Conservation (phyloP, 2,797 vertebrate genomes). For the Sebastes jordani region DNA sequence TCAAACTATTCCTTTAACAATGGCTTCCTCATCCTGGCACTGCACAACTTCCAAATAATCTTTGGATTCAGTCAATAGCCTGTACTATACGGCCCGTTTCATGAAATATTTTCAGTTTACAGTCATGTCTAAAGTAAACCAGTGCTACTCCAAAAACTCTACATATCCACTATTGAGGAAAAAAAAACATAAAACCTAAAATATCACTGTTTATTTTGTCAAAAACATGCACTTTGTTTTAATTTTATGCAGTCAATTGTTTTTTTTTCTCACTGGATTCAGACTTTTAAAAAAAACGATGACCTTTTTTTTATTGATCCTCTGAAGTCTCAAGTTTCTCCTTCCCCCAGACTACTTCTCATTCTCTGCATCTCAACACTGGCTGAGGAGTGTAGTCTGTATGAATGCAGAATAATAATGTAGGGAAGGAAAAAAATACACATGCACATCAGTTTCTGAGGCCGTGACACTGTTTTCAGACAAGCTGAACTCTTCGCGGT, state of each 20-base stretch:
- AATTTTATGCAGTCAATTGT: neutral
- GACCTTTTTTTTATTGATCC: neutral
- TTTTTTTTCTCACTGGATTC: neutral
- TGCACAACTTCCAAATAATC: slow-evolving; percentile 1
- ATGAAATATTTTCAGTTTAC: neutral
- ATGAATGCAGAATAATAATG: slow-evolving; percentile 16
- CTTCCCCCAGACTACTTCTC: neutral
- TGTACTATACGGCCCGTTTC: neutral
- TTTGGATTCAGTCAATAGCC: slow-evolving; percentile 22
- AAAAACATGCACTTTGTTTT: slow-evolving; percentile 19
- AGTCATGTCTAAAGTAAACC: neutral
- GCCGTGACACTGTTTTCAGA: neutral
- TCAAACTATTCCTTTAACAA: neutral
- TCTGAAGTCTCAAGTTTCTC: neutral
- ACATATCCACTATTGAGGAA: neutral
- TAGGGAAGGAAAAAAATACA: neutral
- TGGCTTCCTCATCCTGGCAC: slow-evolving; percentile 18
- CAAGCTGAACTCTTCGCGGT: neutral
- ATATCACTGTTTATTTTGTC: neutral
- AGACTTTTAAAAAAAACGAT: neutral
- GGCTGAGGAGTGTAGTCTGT: neutral
- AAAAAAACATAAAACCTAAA: neutral
- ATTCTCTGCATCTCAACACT: slow-evolving; percentile 11
- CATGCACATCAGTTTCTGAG: neutral
- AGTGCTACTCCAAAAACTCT: slow-evolving; percentile 4